Percentiles rank a stretch among this genome's conserved stretches.
Evolutionary conservation across 2,113 vertebrate species (phyloP).

Genomic region (Chloroceryle aenea): DNA sequence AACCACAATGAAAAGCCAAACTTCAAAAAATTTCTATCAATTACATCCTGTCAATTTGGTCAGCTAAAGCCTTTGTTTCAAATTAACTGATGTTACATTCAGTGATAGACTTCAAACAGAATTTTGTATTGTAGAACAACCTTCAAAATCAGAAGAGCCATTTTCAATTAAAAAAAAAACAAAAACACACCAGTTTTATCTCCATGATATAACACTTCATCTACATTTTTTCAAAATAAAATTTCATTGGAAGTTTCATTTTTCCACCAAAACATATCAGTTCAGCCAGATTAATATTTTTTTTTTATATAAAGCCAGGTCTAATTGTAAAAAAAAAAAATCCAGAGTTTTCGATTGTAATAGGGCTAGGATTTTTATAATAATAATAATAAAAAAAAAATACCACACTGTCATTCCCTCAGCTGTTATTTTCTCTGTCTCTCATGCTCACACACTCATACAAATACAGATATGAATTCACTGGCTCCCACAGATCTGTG

Average conservation of each 20-base stretch:
- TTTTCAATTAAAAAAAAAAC: neutral
- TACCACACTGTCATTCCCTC: neutral
- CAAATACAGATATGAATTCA: neutral
- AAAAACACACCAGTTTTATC: neutral
- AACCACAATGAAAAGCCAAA: neutral
- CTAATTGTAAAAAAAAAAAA: neutral
- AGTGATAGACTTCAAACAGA: neutral
- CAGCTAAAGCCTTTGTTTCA: neutral
- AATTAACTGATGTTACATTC: neutral
- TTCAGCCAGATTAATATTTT: neutral
- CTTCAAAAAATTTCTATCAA: neutral
- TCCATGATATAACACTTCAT: neutral
- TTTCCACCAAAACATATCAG: neutral
- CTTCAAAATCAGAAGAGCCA: neutral
- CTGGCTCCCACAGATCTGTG: neutral
- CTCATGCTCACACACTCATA: accelerated
- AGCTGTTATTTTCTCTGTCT: neutral
- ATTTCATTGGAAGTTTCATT: neutral
- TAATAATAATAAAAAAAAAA: too few relatives aligned
- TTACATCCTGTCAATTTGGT: neutral
- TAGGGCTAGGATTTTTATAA: neutral
- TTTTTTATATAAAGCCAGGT: neutral
- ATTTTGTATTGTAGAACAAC: neutral
- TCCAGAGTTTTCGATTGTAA: neutral
- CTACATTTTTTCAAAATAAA: neutral